Evolutionary conservation across 37 sponge, comb jelly and placozoan species (phyloP), one percentile per base, ranked within the genome.

Genomic region (Diacarnus erythraeanus): DNA sequence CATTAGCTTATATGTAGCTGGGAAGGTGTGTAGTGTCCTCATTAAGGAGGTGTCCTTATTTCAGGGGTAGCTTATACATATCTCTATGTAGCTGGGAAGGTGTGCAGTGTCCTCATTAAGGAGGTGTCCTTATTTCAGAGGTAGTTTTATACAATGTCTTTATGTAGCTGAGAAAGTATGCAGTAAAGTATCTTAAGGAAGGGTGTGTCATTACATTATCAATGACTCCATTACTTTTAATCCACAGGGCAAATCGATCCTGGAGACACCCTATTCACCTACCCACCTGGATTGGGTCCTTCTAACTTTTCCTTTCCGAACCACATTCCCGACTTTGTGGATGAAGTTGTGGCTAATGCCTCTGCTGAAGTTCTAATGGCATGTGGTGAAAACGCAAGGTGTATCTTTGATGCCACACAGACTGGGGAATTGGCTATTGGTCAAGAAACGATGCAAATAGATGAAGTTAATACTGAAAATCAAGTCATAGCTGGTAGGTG

Each of bases 351-450:
- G 22, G 74, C 60, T 1, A 79, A 47, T 65, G 83, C 77, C 31
- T 27, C 61, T 44, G n/a, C 18, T 27, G 69, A 70, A 1, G 27
- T 78, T 21, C 44, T 31, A 23, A 64, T 3, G 3, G 59, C 31
- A 20, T 91, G 92, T 65, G 69, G 57, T 34, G 68, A 66, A 25
- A 65, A 87, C 60, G 27, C 42, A 0, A 31, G 42, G 57, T 91
- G 92, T 39, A 61, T 91, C 17, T 87, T 74, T 86, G 92, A 91
- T 66, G 56, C 64, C 2, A 30, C 33, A n/a, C 88, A 87, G 59
- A 91, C 92, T 57, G 84, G 84, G 0, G 64, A 86, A 44, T 2
- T 38, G 8, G 71, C 42, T 0, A 57, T 91, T 29, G 92, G 83
- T 10, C 44, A 75, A 38, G 64, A 29, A 18, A 87, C 10, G 3